Percentiles rank a stretch among this genome's conserved stretches.
phyloP scores from a whole-genome alignment of 2,888 invertebrate species.

The Noctuana brunneofusca region DNA sequence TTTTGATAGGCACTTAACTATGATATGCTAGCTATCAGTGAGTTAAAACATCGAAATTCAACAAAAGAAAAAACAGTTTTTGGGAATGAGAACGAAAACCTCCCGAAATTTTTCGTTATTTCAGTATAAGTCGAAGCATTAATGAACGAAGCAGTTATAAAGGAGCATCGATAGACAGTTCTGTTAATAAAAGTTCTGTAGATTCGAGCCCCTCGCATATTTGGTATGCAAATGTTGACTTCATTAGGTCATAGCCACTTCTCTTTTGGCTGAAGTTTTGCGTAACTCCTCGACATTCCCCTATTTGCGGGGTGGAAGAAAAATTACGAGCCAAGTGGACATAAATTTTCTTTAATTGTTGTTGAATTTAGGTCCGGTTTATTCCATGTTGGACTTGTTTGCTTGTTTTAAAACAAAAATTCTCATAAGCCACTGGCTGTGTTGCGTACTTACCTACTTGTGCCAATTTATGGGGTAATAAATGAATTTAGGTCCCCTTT shows the following conservation, averaged over 20 bases:
- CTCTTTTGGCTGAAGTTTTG: slow-evolving; percentile 32
- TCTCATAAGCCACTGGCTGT: slow-evolving; percentile 5
- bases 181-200: slow-evolving; percentile 5
- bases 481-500: too few species aligned
- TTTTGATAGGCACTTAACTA: too few species aligned
- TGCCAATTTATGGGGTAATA: slow-evolving; percentile 4
- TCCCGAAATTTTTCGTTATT: too few species aligned
- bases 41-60: too few species aligned
- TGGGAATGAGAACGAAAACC: too few species aligned
- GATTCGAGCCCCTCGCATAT: slow-evolving; percentile 7
- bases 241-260: slow-evolving; percentile 33
- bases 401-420: slow-evolving; percentile 26
- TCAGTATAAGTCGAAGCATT: too few species aligned
- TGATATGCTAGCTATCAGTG: too few species aligned
- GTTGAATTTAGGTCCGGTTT: slow-evolving; percentile 31
- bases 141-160: background rate
- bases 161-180: background rate
- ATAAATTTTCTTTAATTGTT: slow-evolving; percentile 35
- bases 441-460: background rate
- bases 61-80: too few species aligned
- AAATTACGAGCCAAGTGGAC: slow-evolving; percentile 34
- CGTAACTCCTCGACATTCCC: slow-evolving; percentile 24
- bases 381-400: slow-evolving; percentile 23
- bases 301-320: slow-evolving; percentile 29
- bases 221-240: slow-evolving; percentile 28